phyloP scores from a whole-genome alignment of 2,113 vertebrate species.

The Tursiops truncatus region DNA sequence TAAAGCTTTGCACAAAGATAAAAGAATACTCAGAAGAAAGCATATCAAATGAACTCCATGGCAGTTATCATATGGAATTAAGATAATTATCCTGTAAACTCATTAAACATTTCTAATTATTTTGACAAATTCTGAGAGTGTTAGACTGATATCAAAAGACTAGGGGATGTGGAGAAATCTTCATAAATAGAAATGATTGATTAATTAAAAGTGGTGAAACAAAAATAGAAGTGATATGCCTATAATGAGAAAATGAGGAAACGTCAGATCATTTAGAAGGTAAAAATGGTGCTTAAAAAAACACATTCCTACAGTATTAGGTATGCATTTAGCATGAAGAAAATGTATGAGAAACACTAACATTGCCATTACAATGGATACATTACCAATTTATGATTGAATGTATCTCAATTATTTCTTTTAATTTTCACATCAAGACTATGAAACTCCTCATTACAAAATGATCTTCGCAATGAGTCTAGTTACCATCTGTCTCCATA shows the following conservation, averaged over 20 bases:
- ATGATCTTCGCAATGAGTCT: too few relatives aligned
- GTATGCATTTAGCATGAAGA: neutral
- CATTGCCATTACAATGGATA: neutral
- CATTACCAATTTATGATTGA: neutral
- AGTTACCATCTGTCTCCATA: too few relatives aligned
- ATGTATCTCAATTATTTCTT: neutral
- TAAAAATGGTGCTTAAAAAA: slow-evolving; percentile 33
- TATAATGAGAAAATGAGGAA: slow-evolving; percentile 32
- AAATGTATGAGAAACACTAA: neutral
- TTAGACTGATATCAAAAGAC: slow-evolving; percentile 36
- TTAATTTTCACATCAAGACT: neutral
- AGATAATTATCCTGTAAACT: slow-evolving; percentile 31
- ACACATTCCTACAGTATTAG: neutral
- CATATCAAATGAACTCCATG: neutral
- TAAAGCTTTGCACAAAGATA: slow-evolving; percentile 9
- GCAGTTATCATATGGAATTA: slow-evolving; percentile 14
- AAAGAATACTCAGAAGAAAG: neutral
- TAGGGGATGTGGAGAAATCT: neutral
- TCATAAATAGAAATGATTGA: slow-evolving; percentile 60
- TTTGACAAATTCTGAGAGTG: slow-evolving; percentile 56
- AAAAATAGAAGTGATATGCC: slow-evolving; percentile 43
- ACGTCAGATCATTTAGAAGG: neutral
- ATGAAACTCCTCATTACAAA: neutral
- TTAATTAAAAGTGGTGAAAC: slow-evolving; percentile 48
- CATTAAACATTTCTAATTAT: slow-evolving; percentile 67